phyloP scores from a whole-genome alignment of 2,888 invertebrate species.

The Cynaeus angustus region DNA sequence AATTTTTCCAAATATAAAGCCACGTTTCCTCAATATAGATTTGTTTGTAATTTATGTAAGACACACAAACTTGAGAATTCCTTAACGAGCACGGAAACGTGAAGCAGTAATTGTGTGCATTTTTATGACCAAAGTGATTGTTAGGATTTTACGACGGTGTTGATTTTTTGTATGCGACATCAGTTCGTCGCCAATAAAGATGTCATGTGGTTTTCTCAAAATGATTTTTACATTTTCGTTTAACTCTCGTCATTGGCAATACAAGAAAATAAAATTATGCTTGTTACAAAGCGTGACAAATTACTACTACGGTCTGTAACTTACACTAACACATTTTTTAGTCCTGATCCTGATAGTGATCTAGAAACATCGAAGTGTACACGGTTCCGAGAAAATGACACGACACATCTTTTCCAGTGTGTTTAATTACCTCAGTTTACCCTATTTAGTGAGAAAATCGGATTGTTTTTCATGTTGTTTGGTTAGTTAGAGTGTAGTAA shows the following conservation, averaged over 20 bases:
- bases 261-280: constrained; percentile 2
- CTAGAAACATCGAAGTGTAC: not conserved
- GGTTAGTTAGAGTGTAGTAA: not conserved
- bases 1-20: no score
- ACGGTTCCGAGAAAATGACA: not conserved
- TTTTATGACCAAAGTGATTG: not conserved
- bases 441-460: not conserved
- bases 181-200: not conserved
- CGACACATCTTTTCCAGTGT: no score
- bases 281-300: constrained; percentile 2
- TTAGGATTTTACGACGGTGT: not conserved
- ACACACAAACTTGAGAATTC: not conserved
- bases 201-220: not conserved
- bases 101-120: constrained; percentile 1
- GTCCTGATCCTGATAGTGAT: not conserved
- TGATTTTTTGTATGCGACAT: not conserved
- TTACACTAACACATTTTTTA: not conserved
- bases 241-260: not conserved
- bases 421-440: no score
- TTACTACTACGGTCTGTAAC: not conserved
- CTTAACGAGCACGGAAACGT: not conserved
- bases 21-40: not conserved
- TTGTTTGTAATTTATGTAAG: not conserved
- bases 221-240: not conserved
- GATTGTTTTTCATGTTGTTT: not conserved